phyloP scores from a whole-genome alignment of 2,888 invertebrate genomes.

The Leptopilina syphax region DNA sequence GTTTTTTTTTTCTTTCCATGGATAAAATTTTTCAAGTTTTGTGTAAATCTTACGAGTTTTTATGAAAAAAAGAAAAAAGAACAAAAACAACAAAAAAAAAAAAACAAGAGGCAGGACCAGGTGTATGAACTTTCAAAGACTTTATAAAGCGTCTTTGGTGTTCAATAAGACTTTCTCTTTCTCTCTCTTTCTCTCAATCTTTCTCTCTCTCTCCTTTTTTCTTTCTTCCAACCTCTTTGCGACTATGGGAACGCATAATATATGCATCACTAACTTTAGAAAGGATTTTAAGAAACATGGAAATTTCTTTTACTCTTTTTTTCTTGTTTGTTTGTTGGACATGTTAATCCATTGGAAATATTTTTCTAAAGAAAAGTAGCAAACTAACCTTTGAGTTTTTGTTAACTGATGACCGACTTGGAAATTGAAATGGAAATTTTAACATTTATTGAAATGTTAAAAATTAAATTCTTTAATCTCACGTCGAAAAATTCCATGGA shows the following conservation, averaged over 20 bases:
- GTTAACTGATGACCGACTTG: neutral
- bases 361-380: neutral
- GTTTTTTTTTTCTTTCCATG: neutral
- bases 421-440: neutral
- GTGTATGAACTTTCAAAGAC: conserved; percentile 1
- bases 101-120: neutral
- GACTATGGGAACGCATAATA: conserved; percentile 8
- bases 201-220: neutral
- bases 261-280: conserved; percentile 28
- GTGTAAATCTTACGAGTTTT: neutral
- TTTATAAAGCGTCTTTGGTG: conserved; percentile 31
- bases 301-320: conserved; percentile 1
- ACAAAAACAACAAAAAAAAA: neutral
- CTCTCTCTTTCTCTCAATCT: no score
- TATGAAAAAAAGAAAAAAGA: neutral
- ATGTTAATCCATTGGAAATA: conserved; percentile 2
- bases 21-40: conserved; percentile 3
- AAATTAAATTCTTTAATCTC: neutral
- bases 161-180: conserved; percentile 31
- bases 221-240: neutral
- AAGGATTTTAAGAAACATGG: conserved; percentile 8
- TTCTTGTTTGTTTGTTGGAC: neutral
- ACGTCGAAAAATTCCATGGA: no score
- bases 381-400: neutral
- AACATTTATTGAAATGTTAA: neutral